Conservation (phyloP, 2,797 vertebrate species). For the Parambassis ranga region DNA sequence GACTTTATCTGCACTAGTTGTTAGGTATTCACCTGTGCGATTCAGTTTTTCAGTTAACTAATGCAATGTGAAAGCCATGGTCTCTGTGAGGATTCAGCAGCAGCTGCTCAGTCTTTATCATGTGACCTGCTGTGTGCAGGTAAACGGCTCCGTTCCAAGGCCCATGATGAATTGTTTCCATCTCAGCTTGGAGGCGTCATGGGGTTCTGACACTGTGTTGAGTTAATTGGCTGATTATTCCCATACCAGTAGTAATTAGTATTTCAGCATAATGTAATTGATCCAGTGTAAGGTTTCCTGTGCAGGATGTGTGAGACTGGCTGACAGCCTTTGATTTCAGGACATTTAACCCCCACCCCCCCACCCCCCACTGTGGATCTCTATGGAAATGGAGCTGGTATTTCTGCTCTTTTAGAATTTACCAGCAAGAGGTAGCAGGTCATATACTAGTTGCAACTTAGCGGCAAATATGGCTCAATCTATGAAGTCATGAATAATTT, state of each 20-base stretch:
- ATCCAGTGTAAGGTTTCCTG: slow-evolving; percentile 26
- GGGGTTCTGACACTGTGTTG: slow-evolving; percentile 31
- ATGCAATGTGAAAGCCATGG: neutral
- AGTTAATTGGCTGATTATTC: slow-evolving; percentile 50
- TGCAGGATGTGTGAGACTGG: slow-evolving; percentile 25
- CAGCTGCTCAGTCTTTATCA: slow-evolving; percentile 7
- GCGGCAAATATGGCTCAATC: slow-evolving; percentile 10
- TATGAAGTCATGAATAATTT: slow-evolving; percentile 11
- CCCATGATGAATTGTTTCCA: slow-evolving; percentile 5
- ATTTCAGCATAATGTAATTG: slow-evolving; percentile 49
- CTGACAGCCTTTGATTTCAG: slow-evolving; percentile 29
- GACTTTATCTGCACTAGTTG: neutral
- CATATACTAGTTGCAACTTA: slow-evolving; percentile 22
- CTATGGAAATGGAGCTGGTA: slow-evolving; percentile 9
- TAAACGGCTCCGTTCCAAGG: neutral
- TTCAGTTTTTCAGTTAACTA: neutral
- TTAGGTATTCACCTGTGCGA: neutral
- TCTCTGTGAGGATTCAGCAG: neutral
- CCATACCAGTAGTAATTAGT: slow-evolving; percentile 34
- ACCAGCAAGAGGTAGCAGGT: slow-evolving; percentile 12
- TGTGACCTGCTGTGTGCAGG: slow-evolving; percentile 13
- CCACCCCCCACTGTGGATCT: slow-evolving; percentile 9
- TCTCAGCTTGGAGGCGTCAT: slow-evolving; percentile 18
- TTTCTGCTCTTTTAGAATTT: slow-evolving; percentile 42
- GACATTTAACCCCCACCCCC: slow-evolving; percentile 33